A percentile compares a stretch with the other conserved stretches of the same genome.
These are phyloP conservation scores for Saccostrea cuccullata DNA, from an alignment of 1,140 invertebrate species.

Conservation along the genomic window DNA sequence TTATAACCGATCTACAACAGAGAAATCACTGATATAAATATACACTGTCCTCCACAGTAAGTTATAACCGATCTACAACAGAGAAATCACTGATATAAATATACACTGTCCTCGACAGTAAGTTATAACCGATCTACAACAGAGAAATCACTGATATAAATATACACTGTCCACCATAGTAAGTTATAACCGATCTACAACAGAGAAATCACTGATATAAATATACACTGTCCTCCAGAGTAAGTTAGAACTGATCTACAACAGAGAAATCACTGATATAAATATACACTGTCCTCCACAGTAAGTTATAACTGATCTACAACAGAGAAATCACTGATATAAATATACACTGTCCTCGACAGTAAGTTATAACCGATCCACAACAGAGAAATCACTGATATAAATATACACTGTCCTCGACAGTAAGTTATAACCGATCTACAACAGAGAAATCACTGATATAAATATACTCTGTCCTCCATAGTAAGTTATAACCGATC, in stretches of 20 bases:
- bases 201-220: too few relatives aligned
- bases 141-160: too few relatives aligned
- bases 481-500: conserved; percentile 76
- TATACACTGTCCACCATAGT: conserved; percentile 72
- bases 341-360: conserved; percentile 72
- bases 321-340: too few relatives aligned
- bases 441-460: too few relatives aligned
- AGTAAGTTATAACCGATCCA: conserved; percentile 76
- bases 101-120: conserved; percentile 73
- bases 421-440: conserved; percentile 76
- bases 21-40: too few relatives aligned
- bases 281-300: conserved; percentile 73
- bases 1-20: conserved; percentile 75
- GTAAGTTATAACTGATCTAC: conserved; percentile 75
- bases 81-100: too few relatives aligned
- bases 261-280: too few relatives aligned
- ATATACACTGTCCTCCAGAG: conserved; percentile 73
- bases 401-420: conserved; percentile 73
- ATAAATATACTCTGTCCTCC: too few relatives aligned
- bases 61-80: conserved; percentile 75
- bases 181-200: conserved; percentile 75
- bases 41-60: conserved; percentile 73
- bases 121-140: conserved; percentile 74
- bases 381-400: too few relatives aligned
- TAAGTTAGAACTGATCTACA: conserved; percentile 75